Conservation (phyloP, 1,140 invertebrate genomes). For the Drosophila paulistorum region DNA sequence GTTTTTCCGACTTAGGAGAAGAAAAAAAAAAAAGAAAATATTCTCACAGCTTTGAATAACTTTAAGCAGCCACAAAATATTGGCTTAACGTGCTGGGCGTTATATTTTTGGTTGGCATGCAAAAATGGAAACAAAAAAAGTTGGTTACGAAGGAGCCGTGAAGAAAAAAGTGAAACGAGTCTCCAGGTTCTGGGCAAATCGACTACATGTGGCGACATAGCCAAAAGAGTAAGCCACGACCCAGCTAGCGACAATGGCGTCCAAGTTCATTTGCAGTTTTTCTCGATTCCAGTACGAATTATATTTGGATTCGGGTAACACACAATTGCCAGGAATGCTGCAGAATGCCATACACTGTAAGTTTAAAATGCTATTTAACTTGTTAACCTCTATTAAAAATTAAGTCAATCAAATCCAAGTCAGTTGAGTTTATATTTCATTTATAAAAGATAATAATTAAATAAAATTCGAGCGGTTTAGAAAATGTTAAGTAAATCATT, state of each 20-base stretch:
- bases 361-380: neutral
- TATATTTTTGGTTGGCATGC: constrained; percentile 58
- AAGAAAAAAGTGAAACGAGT: constrained; percentile 23
- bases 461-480: too few species aligned
- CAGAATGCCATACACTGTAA: constrained; percentile 31
- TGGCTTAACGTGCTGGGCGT: constrained; percentile 71
- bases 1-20: constrained; percentile 26
- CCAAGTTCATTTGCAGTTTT: constrained; percentile 74
- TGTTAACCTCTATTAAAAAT: too few species aligned
- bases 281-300: constrained; percentile 43
- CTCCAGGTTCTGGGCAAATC: neutral
- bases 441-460: too few species aligned
- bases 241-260: constrained; percentile 17
- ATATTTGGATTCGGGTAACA: constrained; percentile 34
- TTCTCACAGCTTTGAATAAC: constrained; percentile 66
- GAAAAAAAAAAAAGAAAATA: constrained; percentile 37
- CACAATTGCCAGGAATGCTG: neutral
- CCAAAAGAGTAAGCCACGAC: constrained; percentile 18
- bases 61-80: constrained; percentile 75
- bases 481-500: too few species aligned
- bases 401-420: constrained; percentile 10
- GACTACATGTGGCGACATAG: neutral
- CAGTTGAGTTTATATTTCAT: too few species aligned
- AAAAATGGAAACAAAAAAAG: constrained; percentile 24
- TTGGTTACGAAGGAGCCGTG: neutral